Conservation (phyloP, 2,888 invertebrate genomes). For the Druceiella hillmani region DNA sequence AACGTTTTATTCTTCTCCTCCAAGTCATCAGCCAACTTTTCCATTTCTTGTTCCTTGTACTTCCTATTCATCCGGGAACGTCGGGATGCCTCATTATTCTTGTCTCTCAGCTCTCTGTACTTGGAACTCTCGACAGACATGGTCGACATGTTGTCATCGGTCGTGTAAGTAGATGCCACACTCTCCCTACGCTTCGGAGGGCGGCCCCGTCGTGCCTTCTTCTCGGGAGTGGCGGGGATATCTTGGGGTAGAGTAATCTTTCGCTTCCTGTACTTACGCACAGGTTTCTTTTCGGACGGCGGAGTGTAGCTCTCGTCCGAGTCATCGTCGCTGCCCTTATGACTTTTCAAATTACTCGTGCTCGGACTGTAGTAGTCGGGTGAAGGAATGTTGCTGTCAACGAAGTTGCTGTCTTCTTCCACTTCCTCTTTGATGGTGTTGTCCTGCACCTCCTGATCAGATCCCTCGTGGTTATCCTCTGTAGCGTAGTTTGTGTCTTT, state of each 20-base stretch:
- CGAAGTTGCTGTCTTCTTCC: conserved; percentile 3
- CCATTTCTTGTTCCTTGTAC: conserved; percentile 51
- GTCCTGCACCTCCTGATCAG: too few species aligned
- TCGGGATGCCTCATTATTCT: conserved; percentile 75
- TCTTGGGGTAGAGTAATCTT: conserved; percentile 25
- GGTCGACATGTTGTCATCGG: conserved; percentile 39
- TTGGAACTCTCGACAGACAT: conserved; percentile 43
- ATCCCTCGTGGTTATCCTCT: too few species aligned
- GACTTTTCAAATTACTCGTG: conserved; percentile 11
- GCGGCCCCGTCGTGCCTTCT: conserved; percentile 46
- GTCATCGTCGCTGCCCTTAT: conserved; percentile 36
- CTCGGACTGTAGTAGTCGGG: conserved; percentile 15
- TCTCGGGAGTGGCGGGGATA: conserved; percentile 35
- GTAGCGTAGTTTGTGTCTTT: too few species aligned
- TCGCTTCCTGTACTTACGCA: conserved; percentile 36
- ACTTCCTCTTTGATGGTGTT: conserved; percentile 2
- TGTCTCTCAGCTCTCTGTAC: conserved; percentile 66
- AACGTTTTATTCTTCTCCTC: conserved; percentile 59
- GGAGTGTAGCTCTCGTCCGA: conserved; percentile 46
- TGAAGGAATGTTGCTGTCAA: conserved; percentile 16
- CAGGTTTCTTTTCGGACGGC: conserved; percentile 31
- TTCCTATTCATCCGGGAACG: conserved; percentile 69
- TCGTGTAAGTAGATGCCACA: conserved; percentile 42
- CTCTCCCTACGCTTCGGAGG: conserved; percentile 51
- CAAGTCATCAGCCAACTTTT: conserved; percentile 47